These are phyloP conservation scores for Dichetophora obliterata DNA, from an alignment of 2,888 invertebrate species.

Conservation along the genomic window DNA sequence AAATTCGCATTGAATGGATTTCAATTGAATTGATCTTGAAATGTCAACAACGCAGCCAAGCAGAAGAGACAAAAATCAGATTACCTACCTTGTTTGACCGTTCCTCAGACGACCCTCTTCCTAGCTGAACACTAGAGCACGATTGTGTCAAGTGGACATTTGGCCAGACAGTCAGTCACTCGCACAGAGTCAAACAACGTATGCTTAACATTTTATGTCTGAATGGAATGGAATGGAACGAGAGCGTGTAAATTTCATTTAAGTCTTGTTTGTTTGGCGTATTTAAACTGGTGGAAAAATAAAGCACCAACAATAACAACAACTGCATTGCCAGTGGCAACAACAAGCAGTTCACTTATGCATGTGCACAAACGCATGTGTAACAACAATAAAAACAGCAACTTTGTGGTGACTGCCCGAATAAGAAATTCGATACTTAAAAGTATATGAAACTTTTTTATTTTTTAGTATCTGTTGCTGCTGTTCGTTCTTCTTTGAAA, in stretches of 20 bases:
- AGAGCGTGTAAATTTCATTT: constrained; percentile 1
- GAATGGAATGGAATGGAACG: background rate
- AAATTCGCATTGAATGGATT: background rate
- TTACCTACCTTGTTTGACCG: constrained; percentile 2
- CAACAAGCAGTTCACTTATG: constrained; percentile 25
- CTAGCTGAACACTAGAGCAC: too few relatives aligned
- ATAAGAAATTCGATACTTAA: constrained; percentile 44
- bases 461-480: background rate
- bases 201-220: background rate
- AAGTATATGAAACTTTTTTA: constrained; percentile 20
- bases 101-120: background rate
- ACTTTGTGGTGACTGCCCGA: constrained; percentile 13
- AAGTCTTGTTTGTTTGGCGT: constrained; percentile 19
- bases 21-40: constrained; percentile 37
- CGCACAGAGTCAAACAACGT: too few relatives aligned
- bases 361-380: constrained; percentile 27
- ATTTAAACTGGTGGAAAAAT: constrained; percentile 22
- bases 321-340: background rate
- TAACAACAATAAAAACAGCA: constrained; percentile 10
- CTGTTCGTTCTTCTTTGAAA: background rate
- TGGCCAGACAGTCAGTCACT: background rate
- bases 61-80: constrained; percentile 24
- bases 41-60: constrained; percentile 37
- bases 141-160: too few relatives aligned
- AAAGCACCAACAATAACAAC: background rate